Evolutionary conservation across 2,888 invertebrate species (phyloP).

Genomic region (Automeris io): DNA sequence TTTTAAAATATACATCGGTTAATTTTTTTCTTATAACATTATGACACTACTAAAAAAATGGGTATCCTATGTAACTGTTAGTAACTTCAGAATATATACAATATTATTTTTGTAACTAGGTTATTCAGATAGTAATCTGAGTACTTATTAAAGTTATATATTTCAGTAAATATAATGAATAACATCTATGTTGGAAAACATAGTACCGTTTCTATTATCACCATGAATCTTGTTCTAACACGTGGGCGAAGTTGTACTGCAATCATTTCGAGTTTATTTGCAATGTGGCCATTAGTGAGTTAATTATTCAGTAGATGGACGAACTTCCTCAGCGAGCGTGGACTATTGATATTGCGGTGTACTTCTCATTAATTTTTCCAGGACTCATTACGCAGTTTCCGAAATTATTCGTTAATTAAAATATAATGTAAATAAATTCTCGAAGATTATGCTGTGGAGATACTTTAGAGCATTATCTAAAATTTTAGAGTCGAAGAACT

Average conservation of each 20-base stretch:
- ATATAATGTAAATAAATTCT: neutral
- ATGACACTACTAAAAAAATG: no score
- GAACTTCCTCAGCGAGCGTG: conserved; percentile 35
- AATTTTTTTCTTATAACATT: no score
- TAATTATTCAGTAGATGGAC: conserved; percentile 59
- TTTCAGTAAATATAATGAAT: neutral
- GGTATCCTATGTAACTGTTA: no score
- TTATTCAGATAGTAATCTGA: no score
- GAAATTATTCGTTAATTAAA: conserved; percentile 3
- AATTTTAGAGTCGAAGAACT: no score
- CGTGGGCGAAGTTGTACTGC: conserved; percentile 44
- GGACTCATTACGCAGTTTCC: conserved; percentile 11
- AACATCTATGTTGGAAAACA: conserved; percentile 13
- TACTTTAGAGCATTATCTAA: no score
- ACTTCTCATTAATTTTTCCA: conserved; percentile 20
- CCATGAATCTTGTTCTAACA: conserved; percentile 36
- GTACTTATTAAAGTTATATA: no score
- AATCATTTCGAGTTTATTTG: conserved; percentile 71
- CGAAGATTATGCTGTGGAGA: no score
- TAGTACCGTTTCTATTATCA: neutral
- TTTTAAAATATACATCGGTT: no score
- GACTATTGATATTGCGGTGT: conserved; percentile 23
- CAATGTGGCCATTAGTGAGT: conserved; percentile 63
- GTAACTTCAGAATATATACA: no score
- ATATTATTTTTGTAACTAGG: no score